These are phyloP conservation scores for Riptortus pedestris DNA, from an alignment of 1,140 invertebrate species.

Conservation along the genomic window DNA sequence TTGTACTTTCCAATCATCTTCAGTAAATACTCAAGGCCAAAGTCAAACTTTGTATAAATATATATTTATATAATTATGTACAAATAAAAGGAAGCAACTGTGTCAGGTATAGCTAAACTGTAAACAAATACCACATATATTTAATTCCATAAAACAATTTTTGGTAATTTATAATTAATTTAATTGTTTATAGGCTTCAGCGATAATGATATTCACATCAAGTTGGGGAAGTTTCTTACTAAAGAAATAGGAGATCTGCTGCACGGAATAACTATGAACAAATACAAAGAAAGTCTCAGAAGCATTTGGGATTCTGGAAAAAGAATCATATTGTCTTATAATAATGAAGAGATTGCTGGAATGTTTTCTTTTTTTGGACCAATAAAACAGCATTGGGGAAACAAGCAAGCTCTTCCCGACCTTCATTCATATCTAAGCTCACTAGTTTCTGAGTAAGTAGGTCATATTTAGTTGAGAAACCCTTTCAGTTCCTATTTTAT, in stretches of 20 bases:
- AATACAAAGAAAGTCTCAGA: neutral
- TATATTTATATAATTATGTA: too few species aligned
- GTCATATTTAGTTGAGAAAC: too few species aligned
- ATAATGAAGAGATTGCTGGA: constrained; percentile 36
- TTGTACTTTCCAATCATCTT: too few species aligned
- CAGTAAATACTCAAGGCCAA: too few species aligned
- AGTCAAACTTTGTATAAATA: too few species aligned
- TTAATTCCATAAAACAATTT: too few species aligned
- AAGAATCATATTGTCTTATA: constrained; percentile 48
- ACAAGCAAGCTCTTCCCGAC: neutral
- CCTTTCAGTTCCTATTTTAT: too few species aligned
- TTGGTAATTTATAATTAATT: too few species aligned
- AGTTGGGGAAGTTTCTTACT: neutral
- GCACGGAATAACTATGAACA: neutral
- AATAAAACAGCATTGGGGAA: neutral
- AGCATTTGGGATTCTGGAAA: constrained; percentile 41
- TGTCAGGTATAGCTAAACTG: too few species aligned
- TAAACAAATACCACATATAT: too few species aligned
- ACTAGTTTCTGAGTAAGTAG: neutral
- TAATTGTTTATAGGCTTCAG: neutral
- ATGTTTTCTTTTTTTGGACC: neutral
- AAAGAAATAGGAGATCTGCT: neutral
- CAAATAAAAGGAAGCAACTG: too few species aligned
- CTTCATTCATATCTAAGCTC: neutral
- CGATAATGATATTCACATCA: neutral